Conservation (phyloP, 2,797 vertebrate genomes). For the Hyperoplus immaculatus region DNA sequence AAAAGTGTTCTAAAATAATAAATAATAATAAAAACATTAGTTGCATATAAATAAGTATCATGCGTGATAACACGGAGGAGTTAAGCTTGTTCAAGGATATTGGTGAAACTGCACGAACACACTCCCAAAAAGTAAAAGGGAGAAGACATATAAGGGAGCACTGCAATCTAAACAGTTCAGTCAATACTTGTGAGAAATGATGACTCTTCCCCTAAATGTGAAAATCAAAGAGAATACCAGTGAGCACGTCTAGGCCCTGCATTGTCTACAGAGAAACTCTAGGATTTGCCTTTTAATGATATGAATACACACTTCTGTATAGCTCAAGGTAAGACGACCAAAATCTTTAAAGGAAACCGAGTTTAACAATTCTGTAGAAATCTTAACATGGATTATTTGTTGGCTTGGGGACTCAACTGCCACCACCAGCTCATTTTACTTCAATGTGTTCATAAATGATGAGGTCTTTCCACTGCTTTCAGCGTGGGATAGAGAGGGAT, state of each 20-base stretch:
- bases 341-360: neutral
- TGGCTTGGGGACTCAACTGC: neutral
- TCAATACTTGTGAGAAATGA: too few species aligned
- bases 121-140: too few species aligned
- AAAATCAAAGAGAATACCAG: too few species aligned
- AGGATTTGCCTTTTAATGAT: neutral
- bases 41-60: neutral
- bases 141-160: too few species aligned
- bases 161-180: too few species aligned
- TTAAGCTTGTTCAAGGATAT: too few species aligned
- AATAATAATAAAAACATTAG: neutral
- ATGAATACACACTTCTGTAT: neutral
- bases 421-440: slow-evolving; percentile 48
- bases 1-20: neutral
- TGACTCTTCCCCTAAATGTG: too few species aligned
- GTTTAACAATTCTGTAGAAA: neutral
- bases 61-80: neutral
- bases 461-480: slow-evolving; percentile 39
- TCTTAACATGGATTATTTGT: neutral
- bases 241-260: too few species aligned
- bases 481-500: slow-evolving; percentile 27
- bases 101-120: too few species aligned
- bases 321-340: neutral
- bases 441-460: slow-evolving; percentile 46
- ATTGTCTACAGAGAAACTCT: neutral